phyloP scores from a whole-genome alignment of 2,113 vertebrate genomes.

The Enhydra lutris region DNA sequence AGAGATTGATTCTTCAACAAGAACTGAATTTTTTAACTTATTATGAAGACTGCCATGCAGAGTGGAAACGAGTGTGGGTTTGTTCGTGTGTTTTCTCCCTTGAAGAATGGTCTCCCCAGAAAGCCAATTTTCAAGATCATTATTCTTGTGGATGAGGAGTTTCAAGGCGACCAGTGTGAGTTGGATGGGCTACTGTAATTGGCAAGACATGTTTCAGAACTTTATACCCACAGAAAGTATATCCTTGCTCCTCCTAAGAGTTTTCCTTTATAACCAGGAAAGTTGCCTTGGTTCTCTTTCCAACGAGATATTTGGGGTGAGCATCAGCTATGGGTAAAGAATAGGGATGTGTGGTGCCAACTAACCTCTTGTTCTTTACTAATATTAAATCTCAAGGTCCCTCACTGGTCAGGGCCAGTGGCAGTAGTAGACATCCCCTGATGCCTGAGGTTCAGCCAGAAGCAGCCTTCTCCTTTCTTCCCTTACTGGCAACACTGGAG shows the following conservation, averaged over 20 bases:
- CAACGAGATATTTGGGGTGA: background rate
- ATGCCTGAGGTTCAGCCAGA: background rate
- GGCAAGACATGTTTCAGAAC: background rate
- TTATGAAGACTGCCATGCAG: background rate
- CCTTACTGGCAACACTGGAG: background rate
- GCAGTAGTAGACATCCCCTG: background rate
- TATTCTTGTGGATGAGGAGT: background rate
- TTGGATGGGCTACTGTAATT: background rate
- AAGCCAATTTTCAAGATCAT: background rate
- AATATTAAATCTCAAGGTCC: background rate
- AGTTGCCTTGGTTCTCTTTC: background rate
- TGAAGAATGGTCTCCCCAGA: background rate
- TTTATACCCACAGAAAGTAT: background rate
- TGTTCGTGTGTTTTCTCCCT: background rate
- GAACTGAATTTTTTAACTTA: background rate
- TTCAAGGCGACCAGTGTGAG: background rate
- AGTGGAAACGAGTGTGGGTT: background rate
- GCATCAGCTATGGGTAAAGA: background rate
- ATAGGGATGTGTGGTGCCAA: background rate
- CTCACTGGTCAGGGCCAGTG: background rate
- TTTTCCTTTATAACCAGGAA: background rate
- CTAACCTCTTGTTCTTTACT: background rate
- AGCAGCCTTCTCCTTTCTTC: background rate
- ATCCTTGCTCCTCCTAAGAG: background rate
- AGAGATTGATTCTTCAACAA: background rate